Evolutionary conservation across 2,888 invertebrate genomes (phyloP).

Genomic region (Eupeodes luniger): DNA sequence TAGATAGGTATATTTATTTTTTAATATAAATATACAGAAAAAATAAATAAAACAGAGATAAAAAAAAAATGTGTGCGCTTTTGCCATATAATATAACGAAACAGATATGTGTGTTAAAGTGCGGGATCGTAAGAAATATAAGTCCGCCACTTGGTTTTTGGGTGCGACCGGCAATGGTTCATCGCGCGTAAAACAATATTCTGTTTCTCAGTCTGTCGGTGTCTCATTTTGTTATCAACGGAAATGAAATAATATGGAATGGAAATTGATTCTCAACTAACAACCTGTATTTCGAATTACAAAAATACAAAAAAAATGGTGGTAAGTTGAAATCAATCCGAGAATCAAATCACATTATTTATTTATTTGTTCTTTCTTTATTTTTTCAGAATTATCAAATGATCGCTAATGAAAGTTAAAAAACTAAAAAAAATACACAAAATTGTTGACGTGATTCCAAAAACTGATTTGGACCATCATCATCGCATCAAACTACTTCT

Average conservation of each 20-base stretch:
- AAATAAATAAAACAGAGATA: background rate
- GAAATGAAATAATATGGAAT: background rate
- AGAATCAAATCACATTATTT: background rate
- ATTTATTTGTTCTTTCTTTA: background rate
- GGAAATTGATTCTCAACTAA: background rate
- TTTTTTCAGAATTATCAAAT: constrained; percentile 15
- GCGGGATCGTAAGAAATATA: constrained; percentile 49
- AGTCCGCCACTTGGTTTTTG: constrained; percentile 52
- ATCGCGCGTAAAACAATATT: constrained; percentile 61
- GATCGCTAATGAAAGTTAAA: constrained; percentile 37
- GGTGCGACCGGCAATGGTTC: constrained; percentile 65
- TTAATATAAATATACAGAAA: constrained; percentile 14
- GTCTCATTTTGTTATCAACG: background rate
- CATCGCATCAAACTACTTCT: constrained; percentile 9
- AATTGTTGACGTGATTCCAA: constrained; percentile 51
- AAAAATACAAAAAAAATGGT: background rate
- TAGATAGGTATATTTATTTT: constrained; percentile 12
- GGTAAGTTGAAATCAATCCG: background rate
- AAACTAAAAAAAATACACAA: background rate
- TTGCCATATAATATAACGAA: background rate
- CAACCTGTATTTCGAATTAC: background rate
- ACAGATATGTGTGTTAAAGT: constrained; percentile 19
- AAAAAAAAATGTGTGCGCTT: constrained; percentile 25
- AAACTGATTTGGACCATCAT: constrained; percentile 53
- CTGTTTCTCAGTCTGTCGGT: background rate